These are phyloP conservation scores for Acanthurus leucopareius DNA, from an alignment of 2,797 vertebrate genomes.

Conservation along the genomic window DNA sequence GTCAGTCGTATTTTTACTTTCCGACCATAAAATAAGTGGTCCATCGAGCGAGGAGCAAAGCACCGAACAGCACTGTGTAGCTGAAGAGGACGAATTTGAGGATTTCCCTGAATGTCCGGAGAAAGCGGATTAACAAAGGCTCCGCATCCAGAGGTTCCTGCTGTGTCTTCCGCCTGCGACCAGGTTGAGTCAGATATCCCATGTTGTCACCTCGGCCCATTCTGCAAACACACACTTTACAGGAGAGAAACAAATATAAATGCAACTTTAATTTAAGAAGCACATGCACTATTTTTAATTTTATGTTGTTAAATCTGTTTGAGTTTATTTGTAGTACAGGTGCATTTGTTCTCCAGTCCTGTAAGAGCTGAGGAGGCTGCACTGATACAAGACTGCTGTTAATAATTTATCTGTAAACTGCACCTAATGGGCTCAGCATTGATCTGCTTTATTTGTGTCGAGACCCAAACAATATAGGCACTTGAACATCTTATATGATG, in stretches of 20 bases:
- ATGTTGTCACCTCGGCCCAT: slow-evolving; percentile 73
- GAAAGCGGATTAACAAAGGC: slow-evolving; percentile 89
- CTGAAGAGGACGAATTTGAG: slow-evolving; percentile 96
- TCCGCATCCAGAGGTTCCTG: slow-evolving; percentile 79
- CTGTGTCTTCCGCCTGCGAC: slow-evolving; percentile 66
- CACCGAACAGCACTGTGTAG: slow-evolving; percentile 95
- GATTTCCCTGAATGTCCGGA: slow-evolving; percentile 93
- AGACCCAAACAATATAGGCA: slow-evolving; percentile 25
- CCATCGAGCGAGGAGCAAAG: slow-evolving; percentile 94
- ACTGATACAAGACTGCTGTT: slow-evolving; percentile 60
- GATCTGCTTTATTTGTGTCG: slow-evolving; percentile 59
- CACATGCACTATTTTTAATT: not conserved
- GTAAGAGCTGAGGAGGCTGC: slow-evolving; percentile 9
- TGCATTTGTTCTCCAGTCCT: slow-evolving; percentile 4
- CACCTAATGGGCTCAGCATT: slow-evolving; percentile 82
- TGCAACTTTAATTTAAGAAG: not conserved
- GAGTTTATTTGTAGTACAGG: slow-evolving; percentile 2
- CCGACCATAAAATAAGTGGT: slow-evolving; percentile 95
- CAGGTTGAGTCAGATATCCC: slow-evolving; percentile 57
- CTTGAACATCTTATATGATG: slow-evolving; percentile 1
- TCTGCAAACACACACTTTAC: slow-evolving; percentile 60
- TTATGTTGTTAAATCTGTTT: slow-evolving; percentile 14
- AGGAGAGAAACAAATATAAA: not conserved
- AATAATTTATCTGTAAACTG: slow-evolving; percentile 91
- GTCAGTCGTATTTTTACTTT: slow-evolving; percentile 76